Evolutionary conservation across 1,140 invertebrate genomes (phyloP), one percentile per base, ranked within the genome.

Genomic region (Chlorops oryzae): DNA sequence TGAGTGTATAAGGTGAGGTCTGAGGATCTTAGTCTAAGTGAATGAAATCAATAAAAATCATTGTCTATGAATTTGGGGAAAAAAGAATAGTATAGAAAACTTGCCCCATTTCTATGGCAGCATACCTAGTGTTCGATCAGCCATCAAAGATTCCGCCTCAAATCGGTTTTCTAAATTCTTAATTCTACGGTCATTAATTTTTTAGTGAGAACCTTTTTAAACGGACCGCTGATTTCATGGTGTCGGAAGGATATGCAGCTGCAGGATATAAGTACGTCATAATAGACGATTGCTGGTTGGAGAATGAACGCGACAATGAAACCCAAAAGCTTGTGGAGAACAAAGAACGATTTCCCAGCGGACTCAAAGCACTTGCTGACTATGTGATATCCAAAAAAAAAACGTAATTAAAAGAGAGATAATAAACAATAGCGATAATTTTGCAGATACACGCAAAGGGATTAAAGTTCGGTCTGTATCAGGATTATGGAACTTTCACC

Each of bases 271-370:
- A 90, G 58, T 90, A 90, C 61, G 76, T 93, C 2, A 90, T 86
- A 49, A 85, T 95, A 46, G 91, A 95, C 65, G 91, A 95, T 71
- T 95, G 91, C 68, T 95, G 90, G 90, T 63, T 85, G 52, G 82
- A 83, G 37, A 81, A 81, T 52, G 62, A 82, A 42, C 74, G 91
- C 32, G 83, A 85, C 56, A 64, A 63, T 28, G 62, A 62, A 18
- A 65, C 81, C 18, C 81, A 85, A 12, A 77, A 78, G 56, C 73
- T 95, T 17, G 81, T 85, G 50, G 74, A 89, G 1, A 87, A 93
- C 70, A 77, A 77, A 18, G 63, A 79, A 32, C 74, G 91, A 50
- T 95, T 95, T 72, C 90, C 90, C 1, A 83, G 74, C 66, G 91
- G 91, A 17, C 89, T 95, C 51, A 85, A 86, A 63, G 78, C 77